Conservation (phyloP, 2,888 invertebrate species). For the Tanypteryx hageni region DNA sequence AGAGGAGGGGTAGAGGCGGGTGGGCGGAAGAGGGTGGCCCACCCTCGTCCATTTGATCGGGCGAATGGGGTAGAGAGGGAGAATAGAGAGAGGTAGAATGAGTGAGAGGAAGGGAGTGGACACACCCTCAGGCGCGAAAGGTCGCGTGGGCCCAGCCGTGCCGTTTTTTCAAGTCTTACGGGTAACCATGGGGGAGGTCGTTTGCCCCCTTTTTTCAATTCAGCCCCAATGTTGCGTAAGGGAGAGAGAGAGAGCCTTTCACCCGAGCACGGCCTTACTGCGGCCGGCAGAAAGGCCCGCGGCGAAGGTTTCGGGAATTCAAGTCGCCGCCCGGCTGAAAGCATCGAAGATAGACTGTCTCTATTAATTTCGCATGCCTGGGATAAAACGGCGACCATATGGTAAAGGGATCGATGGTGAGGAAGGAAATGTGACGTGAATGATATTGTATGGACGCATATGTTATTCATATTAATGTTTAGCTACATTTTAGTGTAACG, state of each 20-base stretch:
- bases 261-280: background rate
- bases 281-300: background rate
- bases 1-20: no score
- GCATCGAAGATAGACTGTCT: background rate
- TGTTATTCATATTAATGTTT: no score
- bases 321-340: background rate
- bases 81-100: background rate
- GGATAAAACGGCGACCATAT: no score
- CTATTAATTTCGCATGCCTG: no score
- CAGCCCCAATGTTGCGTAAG: background rate
- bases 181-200: background rate
- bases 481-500: no score
- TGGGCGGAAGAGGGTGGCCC: no score
- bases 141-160: background rate
- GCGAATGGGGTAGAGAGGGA: no score
- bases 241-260: background rate
- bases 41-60: no score
- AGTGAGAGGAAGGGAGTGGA: background rate
- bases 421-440: no score
- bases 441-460: no score
- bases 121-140: constrained; percentile 14
- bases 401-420: no score
- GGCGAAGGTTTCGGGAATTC: background rate
- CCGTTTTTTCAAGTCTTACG: background rate
- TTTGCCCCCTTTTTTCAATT: background rate